A percentile compares a stretch with the other conserved stretches of the same genome.
These are phyloP conservation scores for Elanus axillaris DNA, from an alignment of 2,113 vertebrate genomes.

Conservation along the genomic window DNA sequence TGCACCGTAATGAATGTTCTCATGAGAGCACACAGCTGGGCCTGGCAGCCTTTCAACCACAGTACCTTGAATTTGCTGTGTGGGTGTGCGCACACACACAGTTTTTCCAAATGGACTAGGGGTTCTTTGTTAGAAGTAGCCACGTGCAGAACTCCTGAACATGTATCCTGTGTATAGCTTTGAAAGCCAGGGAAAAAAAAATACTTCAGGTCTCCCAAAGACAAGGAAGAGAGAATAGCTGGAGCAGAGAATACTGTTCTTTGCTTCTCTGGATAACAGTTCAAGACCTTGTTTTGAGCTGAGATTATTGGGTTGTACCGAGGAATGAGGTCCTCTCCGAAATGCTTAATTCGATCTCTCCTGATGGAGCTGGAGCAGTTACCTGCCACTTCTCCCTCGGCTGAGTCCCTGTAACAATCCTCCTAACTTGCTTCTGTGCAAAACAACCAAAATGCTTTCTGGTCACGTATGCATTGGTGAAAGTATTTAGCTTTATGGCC, in stretches of 20 bases:
- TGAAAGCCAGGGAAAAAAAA: neutral
- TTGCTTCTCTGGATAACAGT: neutral
- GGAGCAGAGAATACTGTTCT: neutral
- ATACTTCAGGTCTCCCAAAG: neutral
- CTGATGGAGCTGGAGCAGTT: neutral
- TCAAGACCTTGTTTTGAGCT: neutral
- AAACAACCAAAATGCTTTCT: neutral
- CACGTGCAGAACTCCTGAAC: neutral
- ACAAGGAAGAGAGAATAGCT: neutral
- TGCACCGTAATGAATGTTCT: neutral
- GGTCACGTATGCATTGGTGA: rapidly evolving
- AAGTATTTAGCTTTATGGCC: neutral
- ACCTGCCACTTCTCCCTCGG: neutral
- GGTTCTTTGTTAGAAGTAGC: neutral
- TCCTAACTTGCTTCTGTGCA: neutral
- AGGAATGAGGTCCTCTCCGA: neutral
- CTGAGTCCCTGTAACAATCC: neutral
- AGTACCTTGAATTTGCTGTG: rapidly evolving
- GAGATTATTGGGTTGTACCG: rapidly evolving
- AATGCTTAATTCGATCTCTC: neutral
- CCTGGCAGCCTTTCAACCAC: neutral
- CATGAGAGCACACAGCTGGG: rapidly evolving
- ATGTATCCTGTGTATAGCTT: neutral
- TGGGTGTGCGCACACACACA: rapidly evolving
- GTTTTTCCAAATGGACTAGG: neutral